Percentiles rank a stretch among this genome's conserved stretches.
Evolutionary conservation across 1,140 invertebrate species (phyloP).

Genomic region (Varroa destructor): DNA sequence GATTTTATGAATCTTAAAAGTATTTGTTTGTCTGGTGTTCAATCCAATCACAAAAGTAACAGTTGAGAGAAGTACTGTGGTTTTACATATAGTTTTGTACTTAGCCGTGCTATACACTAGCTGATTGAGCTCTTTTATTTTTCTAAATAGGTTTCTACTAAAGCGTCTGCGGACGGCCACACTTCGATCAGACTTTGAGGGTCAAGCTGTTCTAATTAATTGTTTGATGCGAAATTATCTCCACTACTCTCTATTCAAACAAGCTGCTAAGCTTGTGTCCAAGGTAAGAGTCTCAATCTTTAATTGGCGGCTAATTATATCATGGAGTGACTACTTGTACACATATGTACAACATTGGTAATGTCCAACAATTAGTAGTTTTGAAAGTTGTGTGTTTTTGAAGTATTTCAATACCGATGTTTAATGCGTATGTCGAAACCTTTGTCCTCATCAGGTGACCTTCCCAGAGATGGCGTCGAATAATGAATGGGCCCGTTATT

Average conservation of each 20-base stretch:
- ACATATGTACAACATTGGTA: no score
- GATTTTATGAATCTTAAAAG: no score
- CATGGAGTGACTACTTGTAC: no score
- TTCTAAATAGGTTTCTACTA: constrained; percentile 57
- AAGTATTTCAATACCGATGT: no score
- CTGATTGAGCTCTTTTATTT: not conserved
- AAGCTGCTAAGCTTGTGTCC: constrained; percentile 70
- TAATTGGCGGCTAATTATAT: no score
- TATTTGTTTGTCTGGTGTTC: constrained; percentile 18
- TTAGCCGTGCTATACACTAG: no score
- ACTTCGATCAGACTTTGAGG: constrained; percentile 85
- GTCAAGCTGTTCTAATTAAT: constrained; percentile 90
- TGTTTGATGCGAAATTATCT: constrained; percentile 88
- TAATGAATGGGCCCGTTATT: constrained; percentile 93
- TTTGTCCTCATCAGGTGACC: constrained; percentile 37
- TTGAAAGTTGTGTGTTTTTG: no score
- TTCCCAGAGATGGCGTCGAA: constrained; percentile 91
- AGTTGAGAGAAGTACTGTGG: no score
- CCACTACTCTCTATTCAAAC: constrained; percentile 88
- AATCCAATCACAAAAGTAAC: not conserved
- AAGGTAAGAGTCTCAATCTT: constrained; percentile 52
- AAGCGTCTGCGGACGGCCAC: constrained; percentile 80
- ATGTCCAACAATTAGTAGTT: no score
- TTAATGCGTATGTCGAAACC: no score
- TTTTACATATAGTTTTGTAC: no score